phyloP scores from a whole-genome alignment of 2,113 vertebrate species.

The Pygoscelis antarcticus region DNA sequence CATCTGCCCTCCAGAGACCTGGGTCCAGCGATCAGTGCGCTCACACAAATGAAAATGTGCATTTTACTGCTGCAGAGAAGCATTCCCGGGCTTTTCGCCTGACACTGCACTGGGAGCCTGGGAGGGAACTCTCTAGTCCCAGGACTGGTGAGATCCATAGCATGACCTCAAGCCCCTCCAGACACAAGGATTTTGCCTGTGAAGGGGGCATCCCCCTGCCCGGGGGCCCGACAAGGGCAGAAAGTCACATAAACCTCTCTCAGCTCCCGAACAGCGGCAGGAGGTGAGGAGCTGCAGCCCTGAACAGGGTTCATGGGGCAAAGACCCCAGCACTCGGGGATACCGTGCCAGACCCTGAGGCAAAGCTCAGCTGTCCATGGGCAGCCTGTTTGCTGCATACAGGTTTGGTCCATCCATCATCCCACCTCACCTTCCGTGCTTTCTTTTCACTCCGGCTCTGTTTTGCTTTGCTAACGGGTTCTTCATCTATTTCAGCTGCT shows the following conservation, averaged over 20 bases:
- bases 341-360: fast-evolving
- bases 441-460: constrained; percentile 99
- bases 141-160: not conserved
- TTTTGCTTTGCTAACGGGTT: constrained; percentile 99
- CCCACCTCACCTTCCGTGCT: constrained; percentile 88
- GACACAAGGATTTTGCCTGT: not conserved
- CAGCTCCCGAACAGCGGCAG: fast-evolving
- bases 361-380: not conserved
- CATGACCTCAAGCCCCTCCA: fast-evolving
- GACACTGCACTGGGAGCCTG: not conserved
- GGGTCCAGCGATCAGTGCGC: fast-evolving
- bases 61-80: not conserved
- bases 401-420: not conserved
- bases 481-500: constrained; percentile 97
- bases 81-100: fast-evolving
- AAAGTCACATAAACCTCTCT: too few relatives aligned
- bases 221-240: not conserved
- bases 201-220: not conserved
- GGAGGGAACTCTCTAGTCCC: not conserved
- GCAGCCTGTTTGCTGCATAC: too few relatives aligned
- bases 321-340: too few relatives aligned
- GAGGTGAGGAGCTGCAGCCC: not conserved
- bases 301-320: fast-evolving
- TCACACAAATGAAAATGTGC: fast-evolving
- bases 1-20: not conserved